Evolutionary conservation across 1,140 invertebrate species (phyloP).

Genomic region (Geopemphigus sp.): DNA sequence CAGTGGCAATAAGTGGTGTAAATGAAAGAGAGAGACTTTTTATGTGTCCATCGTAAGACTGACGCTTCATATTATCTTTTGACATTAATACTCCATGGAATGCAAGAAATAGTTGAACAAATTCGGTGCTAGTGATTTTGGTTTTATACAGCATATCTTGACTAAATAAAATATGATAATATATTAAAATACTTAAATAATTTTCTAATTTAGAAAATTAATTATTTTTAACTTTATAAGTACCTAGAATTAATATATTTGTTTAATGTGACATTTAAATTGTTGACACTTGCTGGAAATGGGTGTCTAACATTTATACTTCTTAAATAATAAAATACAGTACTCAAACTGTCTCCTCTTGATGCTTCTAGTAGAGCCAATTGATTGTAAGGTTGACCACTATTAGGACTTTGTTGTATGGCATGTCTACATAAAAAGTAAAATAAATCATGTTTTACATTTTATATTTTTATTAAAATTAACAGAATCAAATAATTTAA

Average conservation of each 20-base stretch:
- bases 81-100: constrained; percentile 64
- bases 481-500: background rate
- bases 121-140: constrained; percentile 67
- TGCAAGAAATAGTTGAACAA: constrained; percentile 68
- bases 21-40: constrained; percentile 67
- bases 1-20: constrained; percentile 72
- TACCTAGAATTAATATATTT: constrained; percentile 51
- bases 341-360: constrained; percentile 75
- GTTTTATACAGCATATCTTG: constrained; percentile 53
- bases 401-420: constrained; percentile 73
- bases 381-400: constrained; percentile 87
- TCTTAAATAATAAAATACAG: constrained; percentile 80
- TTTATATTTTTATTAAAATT: background rate
- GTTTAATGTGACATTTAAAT: constrained; percentile 66
- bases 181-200: constrained; percentile 22
- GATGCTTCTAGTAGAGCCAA: constrained; percentile 77
- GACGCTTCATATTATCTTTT: constrained; percentile 58
- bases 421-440: constrained; percentile 66
- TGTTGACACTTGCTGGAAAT: constrained; percentile 78
- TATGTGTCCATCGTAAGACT: constrained; percentile 61
- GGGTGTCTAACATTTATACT: constrained; percentile 77
- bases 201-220: background rate
- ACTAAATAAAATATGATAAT: constrained; percentile 32
- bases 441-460: background rate
- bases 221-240: too few relatives aligned